Conservation (phyloP, 2,113 vertebrate species). For the Cephalophus harveyi region DNA sequence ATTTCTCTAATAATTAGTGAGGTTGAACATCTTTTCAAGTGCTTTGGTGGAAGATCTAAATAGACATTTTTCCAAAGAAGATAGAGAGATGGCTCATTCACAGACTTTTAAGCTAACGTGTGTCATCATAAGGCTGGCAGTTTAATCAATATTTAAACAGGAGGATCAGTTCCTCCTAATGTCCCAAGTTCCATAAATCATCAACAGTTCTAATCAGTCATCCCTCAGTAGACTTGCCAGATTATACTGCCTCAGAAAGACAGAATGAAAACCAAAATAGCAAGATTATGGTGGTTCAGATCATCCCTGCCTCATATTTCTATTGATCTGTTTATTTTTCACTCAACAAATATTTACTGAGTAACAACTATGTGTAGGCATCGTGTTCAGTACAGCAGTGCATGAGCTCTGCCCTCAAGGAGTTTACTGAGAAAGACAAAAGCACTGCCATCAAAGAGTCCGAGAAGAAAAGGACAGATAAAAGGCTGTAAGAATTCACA, state of each 20-base stretch:
- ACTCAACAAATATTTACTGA: not conserved
- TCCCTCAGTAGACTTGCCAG: constrained; percentile 10
- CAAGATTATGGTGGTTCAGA: not conserved
- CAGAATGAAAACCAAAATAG: not conserved
- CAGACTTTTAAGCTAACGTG: constrained; percentile 40
- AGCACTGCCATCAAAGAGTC: not conserved
- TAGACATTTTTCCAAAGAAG: not conserved
- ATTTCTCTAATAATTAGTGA: not conserved
- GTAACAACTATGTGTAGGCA: not conserved
- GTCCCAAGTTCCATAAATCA: constrained; percentile 39
- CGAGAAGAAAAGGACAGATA: not conserved
- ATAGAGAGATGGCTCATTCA: not conserved
- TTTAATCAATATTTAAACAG: constrained; percentile 52
- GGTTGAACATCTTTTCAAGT: not conserved
- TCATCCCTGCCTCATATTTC: not conserved
- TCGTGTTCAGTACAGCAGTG: not conserved
- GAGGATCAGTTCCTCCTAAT: constrained; percentile 38
- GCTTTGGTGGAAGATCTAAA: not conserved
- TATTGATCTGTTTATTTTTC: not conserved
- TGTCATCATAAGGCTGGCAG: constrained; percentile 37
- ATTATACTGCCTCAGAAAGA: constrained; percentile 14
- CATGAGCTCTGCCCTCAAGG: not conserved
- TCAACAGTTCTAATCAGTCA: constrained; percentile 57
- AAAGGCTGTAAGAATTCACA: not conserved
- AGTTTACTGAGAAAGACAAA: not conserved